Evolutionary conservation across 2,113 vertebrate genomes (phyloP).

Genomic region (Pygoscelis antarcticus): DNA sequence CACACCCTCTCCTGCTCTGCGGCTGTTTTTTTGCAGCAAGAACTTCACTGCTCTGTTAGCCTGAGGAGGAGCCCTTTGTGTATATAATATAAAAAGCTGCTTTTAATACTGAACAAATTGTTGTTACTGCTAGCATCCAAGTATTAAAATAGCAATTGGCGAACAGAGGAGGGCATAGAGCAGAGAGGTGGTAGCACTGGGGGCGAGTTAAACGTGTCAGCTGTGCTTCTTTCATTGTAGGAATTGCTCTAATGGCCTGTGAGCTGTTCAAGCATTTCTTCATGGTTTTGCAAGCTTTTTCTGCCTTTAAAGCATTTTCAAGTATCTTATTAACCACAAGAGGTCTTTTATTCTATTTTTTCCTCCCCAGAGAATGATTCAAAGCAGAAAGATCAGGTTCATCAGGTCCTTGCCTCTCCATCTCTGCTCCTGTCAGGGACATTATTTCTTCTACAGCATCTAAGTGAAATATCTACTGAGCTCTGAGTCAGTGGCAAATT

Average conservation of each 20-base stretch:
- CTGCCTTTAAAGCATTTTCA: not conserved
- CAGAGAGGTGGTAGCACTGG: not conserved
- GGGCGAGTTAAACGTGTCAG: not conserved
- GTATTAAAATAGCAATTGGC: not conserved
- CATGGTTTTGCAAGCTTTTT: not conserved
- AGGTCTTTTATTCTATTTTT: not conserved
- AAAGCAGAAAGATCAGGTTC: not conserved
- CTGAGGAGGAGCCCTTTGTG: not conserved
- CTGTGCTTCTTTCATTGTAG: not conserved
- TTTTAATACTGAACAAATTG: not conserved
- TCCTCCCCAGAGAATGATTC: not conserved
- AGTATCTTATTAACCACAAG: not conserved
- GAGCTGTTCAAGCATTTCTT: not conserved
- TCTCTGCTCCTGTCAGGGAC: not conserved
- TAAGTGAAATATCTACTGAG: not conserved
- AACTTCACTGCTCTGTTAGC: not conserved
- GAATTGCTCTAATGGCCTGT: not conserved
- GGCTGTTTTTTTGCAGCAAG: not conserved
- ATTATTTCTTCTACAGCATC: not conserved
- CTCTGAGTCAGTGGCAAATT: not conserved
- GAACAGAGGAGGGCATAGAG: not conserved
- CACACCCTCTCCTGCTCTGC: not conserved
- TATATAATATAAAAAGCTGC: not conserved
- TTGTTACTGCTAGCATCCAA: not conserved
- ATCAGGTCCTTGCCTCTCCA: not conserved